A percentile compares a stretch with the other conserved stretches of the same genome.
Conservation (phyloP, 2,113 vertebrate species). For the Agelaius phoeniceus region DNA sequence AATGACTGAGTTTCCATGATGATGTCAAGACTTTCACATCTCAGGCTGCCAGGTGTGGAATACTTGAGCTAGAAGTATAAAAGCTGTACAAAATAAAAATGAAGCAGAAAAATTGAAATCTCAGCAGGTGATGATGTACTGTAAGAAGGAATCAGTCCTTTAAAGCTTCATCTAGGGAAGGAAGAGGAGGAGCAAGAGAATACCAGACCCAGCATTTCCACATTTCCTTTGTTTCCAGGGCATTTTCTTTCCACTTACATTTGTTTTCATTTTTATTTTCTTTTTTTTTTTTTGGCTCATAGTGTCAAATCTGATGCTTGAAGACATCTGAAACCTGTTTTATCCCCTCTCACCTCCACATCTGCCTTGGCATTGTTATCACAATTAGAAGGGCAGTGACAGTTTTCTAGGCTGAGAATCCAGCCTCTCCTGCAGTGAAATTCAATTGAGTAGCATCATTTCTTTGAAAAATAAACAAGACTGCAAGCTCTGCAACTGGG, state of each 20-base stretch:
- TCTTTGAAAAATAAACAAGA: slow-evolving; percentile 60
- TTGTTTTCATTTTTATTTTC: not conserved
- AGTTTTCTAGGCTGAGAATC: slow-evolving; percentile 2
- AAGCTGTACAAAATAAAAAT: slow-evolving; percentile 54
- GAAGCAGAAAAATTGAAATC: not conserved
- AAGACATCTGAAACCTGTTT: not conserved
- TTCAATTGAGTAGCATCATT: not conserved
- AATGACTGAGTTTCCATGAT: slow-evolving; percentile 55
- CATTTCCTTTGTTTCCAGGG: not conserved
- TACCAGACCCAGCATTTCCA: not conserved
- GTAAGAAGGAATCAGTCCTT: not conserved
- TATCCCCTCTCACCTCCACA: not conserved
- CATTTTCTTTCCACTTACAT: not conserved
- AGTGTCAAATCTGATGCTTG: not conserved
- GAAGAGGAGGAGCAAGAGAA: not conserved
- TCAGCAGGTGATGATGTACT: not conserved
- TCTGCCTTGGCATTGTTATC: slow-evolving; percentile 32
- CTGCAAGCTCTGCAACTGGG: slow-evolving; percentile 29
- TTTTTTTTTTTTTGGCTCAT: not conserved
- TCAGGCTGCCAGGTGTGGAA: slow-evolving; percentile 33
- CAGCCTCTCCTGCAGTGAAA: slow-evolving; percentile 41
- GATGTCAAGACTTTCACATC: slow-evolving; percentile 40
- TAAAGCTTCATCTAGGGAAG: not conserved
- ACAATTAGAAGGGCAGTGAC: slow-evolving; percentile 43
- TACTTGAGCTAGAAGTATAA: slow-evolving; percentile 53